Conservation (phyloP, 1,140 invertebrate species). For the Conopomorpha cramerella region DNA sequence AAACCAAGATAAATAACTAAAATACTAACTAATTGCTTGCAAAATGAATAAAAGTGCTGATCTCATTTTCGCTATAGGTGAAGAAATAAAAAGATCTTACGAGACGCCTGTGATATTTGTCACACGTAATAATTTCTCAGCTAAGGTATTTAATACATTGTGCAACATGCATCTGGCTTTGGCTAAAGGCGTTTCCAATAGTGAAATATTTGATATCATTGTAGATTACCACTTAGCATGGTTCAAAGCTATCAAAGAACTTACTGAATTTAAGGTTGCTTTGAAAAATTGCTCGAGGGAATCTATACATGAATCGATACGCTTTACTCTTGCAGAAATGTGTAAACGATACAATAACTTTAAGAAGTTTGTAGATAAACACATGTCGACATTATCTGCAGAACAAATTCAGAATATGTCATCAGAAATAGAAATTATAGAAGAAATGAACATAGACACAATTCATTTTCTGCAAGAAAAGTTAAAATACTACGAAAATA, state of each 20-base stretch:
- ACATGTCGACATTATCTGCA: conserved; percentile 19
- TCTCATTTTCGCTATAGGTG: too few species aligned
- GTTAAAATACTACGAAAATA: conserved; percentile 28
- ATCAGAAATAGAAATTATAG: conserved; percentile 39
- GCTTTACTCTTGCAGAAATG: conserved; percentile 37
- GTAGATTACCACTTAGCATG: conserved; percentile 42
- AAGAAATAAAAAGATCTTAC: conserved; percentile 40
- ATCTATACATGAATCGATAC: conserved; percentile 27
- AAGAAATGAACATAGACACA: conserved; percentile 43
- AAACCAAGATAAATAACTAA: too few species aligned
- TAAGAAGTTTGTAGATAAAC: conserved; percentile 30
- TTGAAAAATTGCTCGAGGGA: conserved; percentile 20
- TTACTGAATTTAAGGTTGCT: too few species aligned
- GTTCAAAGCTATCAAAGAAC: conserved; percentile 31
- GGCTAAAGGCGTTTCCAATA: conserved; percentile 9
- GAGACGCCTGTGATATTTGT: conserved; percentile 38
- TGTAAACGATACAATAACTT: conserved; percentile 25
- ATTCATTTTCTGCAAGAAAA: conserved; percentile 21
- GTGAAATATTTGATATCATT: conserved; percentile 29
- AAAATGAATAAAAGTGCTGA: too few species aligned
- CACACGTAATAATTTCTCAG: conserved; percentile 35
- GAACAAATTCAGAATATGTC: conserved; percentile 19
- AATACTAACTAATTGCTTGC: too few species aligned
- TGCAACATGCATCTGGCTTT: conserved; percentile 25
- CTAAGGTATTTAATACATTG: conserved; percentile 32